Percentiles rank a stretch among this genome's conserved stretches.
Conservation (phyloP, 2,113 vertebrate species). For the Malaclemys terrapin region DNA sequence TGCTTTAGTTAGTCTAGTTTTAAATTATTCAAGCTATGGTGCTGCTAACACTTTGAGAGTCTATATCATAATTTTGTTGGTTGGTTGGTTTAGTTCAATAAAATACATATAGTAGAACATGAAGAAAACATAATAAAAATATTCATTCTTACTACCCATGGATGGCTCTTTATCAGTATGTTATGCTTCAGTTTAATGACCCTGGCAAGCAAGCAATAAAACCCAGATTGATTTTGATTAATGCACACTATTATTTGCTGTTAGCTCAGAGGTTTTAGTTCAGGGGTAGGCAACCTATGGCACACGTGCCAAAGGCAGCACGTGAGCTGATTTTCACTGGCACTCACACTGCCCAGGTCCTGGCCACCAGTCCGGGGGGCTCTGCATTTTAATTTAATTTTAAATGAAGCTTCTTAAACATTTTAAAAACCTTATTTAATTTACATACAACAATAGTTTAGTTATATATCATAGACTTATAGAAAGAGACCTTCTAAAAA, state of each 20-base stretch:
- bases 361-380: too few relatives aligned
- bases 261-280: slow-evolving; percentile 65
- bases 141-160: slow-evolving; percentile 46
- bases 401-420: too few relatives aligned
- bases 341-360: too few relatives aligned
- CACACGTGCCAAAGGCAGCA: too few relatives aligned
- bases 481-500: too few relatives aligned
- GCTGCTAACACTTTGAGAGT: slow-evolving; percentile 35
- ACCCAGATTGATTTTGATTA: slow-evolving; percentile 70
- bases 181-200: slow-evolving; percentile 66
- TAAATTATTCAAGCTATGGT: slow-evolving; percentile 48
- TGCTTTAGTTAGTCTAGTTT: slow-evolving; percentile 37
- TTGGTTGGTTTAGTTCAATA: slow-evolving; percentile 44
- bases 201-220: slow-evolving; percentile 50
- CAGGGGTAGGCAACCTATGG: too few relatives aligned
- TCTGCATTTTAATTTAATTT: too few relatives aligned
- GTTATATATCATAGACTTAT: too few relatives aligned
- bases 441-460: too few relatives aligned
- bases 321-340: too few relatives aligned
- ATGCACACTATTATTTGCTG: slow-evolving; percentile 67
- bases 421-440: too few relatives aligned
- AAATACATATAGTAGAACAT: slow-evolving; percentile 61
- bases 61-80: slow-evolving; percentile 60
- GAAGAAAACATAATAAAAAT: slow-evolving; percentile 65
- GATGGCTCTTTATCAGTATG: slow-evolving; percentile 63